phyloP scores from a whole-genome alignment of 1,140 invertebrate genomes.

The Bicyclus anynana region DNA sequence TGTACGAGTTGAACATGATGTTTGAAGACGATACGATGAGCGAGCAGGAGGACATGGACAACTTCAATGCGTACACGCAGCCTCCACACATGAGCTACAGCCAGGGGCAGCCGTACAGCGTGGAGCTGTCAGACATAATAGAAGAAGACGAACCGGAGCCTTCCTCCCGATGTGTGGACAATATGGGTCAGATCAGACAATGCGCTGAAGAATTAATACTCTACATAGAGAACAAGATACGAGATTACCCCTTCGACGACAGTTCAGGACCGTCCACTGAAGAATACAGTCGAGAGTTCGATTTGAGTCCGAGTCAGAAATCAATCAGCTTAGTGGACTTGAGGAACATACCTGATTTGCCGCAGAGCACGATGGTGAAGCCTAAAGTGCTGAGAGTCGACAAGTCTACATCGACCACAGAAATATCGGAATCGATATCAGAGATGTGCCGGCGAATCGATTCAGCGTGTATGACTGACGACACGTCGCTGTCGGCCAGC shows the following conservation, averaged over 20 bases:
- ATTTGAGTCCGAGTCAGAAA: slow-evolving; percentile 48
- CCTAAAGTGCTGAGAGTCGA: slow-evolving; percentile 57
- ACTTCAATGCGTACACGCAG: slow-evolving; percentile 63
- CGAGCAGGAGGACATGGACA: slow-evolving; percentile 63
- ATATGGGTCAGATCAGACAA: slow-evolving; percentile 31
- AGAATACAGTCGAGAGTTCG: slow-evolving; percentile 53
- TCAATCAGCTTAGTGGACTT: slow-evolving; percentile 66
- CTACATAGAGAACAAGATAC: slow-evolving; percentile 56
- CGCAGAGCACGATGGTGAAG: slow-evolving; percentile 61
- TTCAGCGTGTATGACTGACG: slow-evolving; percentile 60
- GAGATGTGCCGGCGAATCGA: slow-evolving; percentile 54
- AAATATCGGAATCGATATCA: slow-evolving; percentile 56
- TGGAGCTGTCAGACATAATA: slow-evolving; percentile 65
- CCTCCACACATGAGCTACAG: slow-evolving; percentile 47
- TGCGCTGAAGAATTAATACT: slow-evolving; percentile 52
- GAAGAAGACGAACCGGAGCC: slow-evolving; percentile 69
- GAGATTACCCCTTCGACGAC: slow-evolving; percentile 39
- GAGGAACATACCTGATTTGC: slow-evolving; percentile 65
- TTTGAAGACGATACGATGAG: slow-evolving; percentile 61
- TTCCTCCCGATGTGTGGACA: slow-evolving; percentile 47
- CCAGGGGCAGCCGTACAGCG: slow-evolving; percentile 53
- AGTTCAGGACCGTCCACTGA: slow-evolving; percentile 45
- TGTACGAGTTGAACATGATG: slow-evolving; percentile 47
- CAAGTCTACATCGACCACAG: slow-evolving; percentile 63
- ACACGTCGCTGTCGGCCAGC: slow-evolving; percentile 43